A percentile compares a stretch with the other conserved stretches of the same genome.
phyloP scores from a whole-genome alignment of 2,888 invertebrate species.

The Carabus problematicus region DNA sequence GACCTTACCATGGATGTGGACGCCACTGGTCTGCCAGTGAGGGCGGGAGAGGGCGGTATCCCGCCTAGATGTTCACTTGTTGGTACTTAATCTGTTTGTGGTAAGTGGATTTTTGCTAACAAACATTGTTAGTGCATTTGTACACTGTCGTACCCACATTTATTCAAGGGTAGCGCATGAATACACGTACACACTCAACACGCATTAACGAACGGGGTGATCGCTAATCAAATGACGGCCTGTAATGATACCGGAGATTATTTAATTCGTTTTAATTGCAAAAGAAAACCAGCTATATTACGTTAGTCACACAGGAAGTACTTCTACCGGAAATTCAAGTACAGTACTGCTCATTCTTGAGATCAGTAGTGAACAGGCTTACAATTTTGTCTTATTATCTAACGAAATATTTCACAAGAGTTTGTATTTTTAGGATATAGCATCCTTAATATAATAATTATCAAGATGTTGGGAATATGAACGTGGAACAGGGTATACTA shows the following conservation, averaged over 20 bases:
- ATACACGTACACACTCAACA: no score
- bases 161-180: no score
- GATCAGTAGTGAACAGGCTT: no score
- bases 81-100: conserved; percentile 39
- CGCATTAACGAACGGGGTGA: neutral
- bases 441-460: no score
- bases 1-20: neutral
- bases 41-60: conserved; percentile 1
- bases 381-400: no score
- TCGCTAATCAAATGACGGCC: conserved; percentile 27
- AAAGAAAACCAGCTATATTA: conserved; percentile 18
- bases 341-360: no score
- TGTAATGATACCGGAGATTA: conserved; percentile 13
- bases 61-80: conserved; percentile 37
- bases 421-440: no score
- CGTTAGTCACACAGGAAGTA: conserved; percentile 24
- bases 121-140: conserved; percentile 32
- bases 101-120: conserved; percentile 41
- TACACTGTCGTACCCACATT: neutral
- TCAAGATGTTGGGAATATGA: neutral
- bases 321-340: neutral
- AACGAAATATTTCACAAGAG: no score
- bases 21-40: neutral
- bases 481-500: no score
- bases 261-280: conserved; percentile 27